Conservation (phyloP, 2,113 vertebrate genomes). For the Albula glossodonta region DNA sequence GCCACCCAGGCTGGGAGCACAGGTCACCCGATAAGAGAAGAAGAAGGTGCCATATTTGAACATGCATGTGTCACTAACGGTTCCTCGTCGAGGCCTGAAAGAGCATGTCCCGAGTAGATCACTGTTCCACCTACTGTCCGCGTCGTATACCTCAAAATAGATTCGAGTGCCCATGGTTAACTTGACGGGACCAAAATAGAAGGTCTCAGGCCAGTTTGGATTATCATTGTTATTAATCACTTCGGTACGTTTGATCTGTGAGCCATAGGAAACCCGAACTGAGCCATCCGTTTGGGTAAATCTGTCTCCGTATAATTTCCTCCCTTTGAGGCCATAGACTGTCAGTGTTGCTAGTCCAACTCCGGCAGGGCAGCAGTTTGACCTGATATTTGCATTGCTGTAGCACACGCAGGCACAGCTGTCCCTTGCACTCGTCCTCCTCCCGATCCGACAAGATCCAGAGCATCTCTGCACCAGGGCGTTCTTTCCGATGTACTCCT, state of each 20-base stretch:
- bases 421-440: slow-evolving; percentile 36
- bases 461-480: slow-evolving; percentile 63
- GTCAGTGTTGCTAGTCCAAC: slow-evolving; percentile 62
- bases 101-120: slow-evolving; percentile 64
- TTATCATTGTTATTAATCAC: slow-evolving; percentile 57
- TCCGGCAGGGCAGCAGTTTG: slow-evolving; percentile 68
- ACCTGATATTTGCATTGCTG: slow-evolving; percentile 26
- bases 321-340: slow-evolving; percentile 52
- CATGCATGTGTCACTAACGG: slow-evolving; percentile 10
- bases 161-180: slow-evolving; percentile 42
- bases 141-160: slow-evolving; percentile 66
- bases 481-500: slow-evolving; percentile 62
- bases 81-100: slow-evolving; percentile 24
- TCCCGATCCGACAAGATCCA: slow-evolving; percentile 49
- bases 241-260: background rate
- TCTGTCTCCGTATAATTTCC: slow-evolving; percentile 55
- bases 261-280: slow-evolving; percentile 51
- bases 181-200: slow-evolving; percentile 56
- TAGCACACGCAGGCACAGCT: slow-evolving; percentile 69
- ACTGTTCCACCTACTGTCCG: slow-evolving; percentile 54
- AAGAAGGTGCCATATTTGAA: slow-evolving; percentile 56
- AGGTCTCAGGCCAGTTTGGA: slow-evolving; percentile 50
- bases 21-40: slow-evolving; percentile 53
- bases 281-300: slow-evolving; percentile 48
- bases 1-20: slow-evolving; percentile 63